Evolutionary conservation across 2,797 vertebrate species (phyloP), one percentile per base, ranked within the genome.

Genomic region (Manis crassicaudata): DNA sequence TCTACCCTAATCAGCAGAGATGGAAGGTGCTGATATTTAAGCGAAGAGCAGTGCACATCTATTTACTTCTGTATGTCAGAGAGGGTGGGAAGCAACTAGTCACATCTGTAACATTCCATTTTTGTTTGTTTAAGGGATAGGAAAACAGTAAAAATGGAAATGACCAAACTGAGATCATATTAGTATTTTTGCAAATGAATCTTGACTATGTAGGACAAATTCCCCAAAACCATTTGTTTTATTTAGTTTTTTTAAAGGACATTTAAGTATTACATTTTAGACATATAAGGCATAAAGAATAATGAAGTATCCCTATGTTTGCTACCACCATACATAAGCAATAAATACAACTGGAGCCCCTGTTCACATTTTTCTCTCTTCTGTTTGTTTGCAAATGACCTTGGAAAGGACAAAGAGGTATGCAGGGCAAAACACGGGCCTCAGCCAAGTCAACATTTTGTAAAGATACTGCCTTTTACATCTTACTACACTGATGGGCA

Each of bases 341-440:
- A 32, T 88, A 84, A 75, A 88, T 63, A 50, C 32, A 81, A 12
- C 1, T 25, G 14, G 40, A 75, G 56, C 7, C 35, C 80, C 58
- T 25, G 56, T 52, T 67, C 90, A 52, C 43, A 54, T 73, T 62
- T 21, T 85, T 75, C 20, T 81, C 29, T 82, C 43, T 67, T 63
- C 17, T 79, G 23, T 75, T 50, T 82, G 63, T 93, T 90, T 92
- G 90, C 89, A 89, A 87, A 76, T 84, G 76, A 67, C 27, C 87
- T 94, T 23, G 58, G 40, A 62, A 92, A 89, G 65, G 85, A 93
- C 65, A 89, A 80, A 77, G 77, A 46, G 9, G 40, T 52, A 56
- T 17, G 12, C 85, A 65, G 58, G 75, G 21, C 25, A 65, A 93
- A 72, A 56, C 18, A 2, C 32, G 70, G 5, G 76, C 50, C 88